Evolutionary conservation across 2,888 invertebrate species (phyloP), one percentile per base, ranked within the genome.

Genomic region (Limnephilus lunatus): DNA sequence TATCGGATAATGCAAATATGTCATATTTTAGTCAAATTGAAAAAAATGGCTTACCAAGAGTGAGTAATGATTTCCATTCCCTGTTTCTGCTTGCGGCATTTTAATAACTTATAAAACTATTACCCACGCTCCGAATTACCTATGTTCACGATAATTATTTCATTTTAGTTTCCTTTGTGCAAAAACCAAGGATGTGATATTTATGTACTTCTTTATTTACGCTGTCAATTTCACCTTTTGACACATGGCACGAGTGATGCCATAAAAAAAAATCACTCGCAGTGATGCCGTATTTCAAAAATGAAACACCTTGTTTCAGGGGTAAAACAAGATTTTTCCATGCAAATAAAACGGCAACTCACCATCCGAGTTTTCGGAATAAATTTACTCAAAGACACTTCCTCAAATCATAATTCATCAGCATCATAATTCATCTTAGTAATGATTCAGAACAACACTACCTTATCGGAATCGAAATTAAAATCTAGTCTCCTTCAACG

Each of bases 1-100:
- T 9, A 83, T 83, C 19, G 11, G n/a, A 83, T 39, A 25, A 19
- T 25, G 11, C 3, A 35, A 35, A 83, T 83, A 35, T 32, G 83
- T 83, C 15, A 83, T 35, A 19, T 19, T n/a, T 44, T n/a, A 25
- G 19, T 39, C 30, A 86, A 44, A 1, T 82, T 44, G n/a, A 82
- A 32, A 32, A 44, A 85, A 14, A 80, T 2, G 4, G 44, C 86
- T 91, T 91, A 91, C 91, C 91, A 31, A 86, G 68, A 91, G 81
- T 39, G 91, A 91, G 25, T 91, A 91, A 31, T 86, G 86, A 86
- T 91, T 91, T 31, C 86, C 91, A 48, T 91, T 91, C 44, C 86
- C 91, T 32, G 81, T 44, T 86, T 91, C 91, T 81, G 32, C 80
- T 35, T 68, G 80, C n/a, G 88, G 88, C 88, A 89, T 89, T 89